Conservation (phyloP, 2,888 invertebrate genomes). For the Stenchaetothrips biformis region DNA sequence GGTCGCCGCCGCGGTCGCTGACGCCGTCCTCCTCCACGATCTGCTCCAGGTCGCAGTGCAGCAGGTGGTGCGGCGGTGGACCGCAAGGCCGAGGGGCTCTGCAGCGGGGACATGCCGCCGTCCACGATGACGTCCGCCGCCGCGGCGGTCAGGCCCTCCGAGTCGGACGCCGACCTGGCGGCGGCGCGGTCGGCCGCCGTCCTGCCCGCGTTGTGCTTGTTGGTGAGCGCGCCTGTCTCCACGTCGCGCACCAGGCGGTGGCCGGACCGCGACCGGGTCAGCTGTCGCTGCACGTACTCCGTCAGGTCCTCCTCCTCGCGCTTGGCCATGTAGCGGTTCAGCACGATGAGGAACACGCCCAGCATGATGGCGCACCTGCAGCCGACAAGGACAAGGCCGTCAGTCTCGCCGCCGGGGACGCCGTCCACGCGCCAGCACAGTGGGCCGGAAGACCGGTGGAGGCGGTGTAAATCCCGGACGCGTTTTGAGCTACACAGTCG, state of each 20-base stretch:
- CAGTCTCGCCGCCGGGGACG: not conserved
- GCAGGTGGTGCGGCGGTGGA: conserved; percentile 43
- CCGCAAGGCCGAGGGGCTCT: conserved; percentile 43
- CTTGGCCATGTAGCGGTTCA: conserved; percentile 73
- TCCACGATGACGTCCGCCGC: conserved; percentile 48
- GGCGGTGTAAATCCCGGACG: too few species aligned
- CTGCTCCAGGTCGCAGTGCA: conserved; percentile 60
- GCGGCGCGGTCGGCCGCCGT: conserved; percentile 31
- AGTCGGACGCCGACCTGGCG: conserved; percentile 50
- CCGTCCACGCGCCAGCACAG: too few species aligned
- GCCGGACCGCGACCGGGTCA: conserved; percentile 74
- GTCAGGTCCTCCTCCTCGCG: conserved; percentile 79
- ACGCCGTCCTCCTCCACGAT: conserved; percentile 65
- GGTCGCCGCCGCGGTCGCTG: conserved; percentile 47
- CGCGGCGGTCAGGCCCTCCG: conserved; percentile 55
- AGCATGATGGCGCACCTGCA: conserved; percentile 54
- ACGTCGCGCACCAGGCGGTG: conserved; percentile 75
- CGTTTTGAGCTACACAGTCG: too few species aligned
- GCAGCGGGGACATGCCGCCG: conserved; percentile 41
- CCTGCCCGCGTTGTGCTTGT: conserved; percentile 43
- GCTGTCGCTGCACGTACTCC: conserved; percentile 77
- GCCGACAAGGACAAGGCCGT: not conserved
- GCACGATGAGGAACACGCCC: conserved; percentile 68
- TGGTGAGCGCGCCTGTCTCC: conserved; percentile 76
- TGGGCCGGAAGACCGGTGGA: too few species aligned